Percentiles rank a stretch among this genome's conserved stretches.
Evolutionary conservation across 2,113 vertebrate species (phyloP).

Genomic region (Megaptera novaeangliae): DNA sequence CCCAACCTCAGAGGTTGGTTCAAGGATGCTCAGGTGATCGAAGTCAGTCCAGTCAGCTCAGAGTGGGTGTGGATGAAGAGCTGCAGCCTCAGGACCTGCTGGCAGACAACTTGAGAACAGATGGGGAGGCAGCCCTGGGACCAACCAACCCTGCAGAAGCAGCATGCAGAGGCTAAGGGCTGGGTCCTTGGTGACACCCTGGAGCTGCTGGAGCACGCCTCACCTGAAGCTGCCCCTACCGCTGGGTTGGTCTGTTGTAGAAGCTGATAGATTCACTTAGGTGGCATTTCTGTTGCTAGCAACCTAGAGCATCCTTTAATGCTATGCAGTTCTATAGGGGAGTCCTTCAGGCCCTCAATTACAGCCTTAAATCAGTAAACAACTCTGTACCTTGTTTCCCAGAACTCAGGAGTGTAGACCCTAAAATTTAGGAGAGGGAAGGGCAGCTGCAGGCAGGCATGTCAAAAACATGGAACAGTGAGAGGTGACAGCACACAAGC

Average conservation of each 20-base stretch:
- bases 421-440: neutral
- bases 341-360: neutral
- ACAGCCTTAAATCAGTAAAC: neutral
- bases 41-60: neutral
- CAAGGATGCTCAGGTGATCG: neutral
- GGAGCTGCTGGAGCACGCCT: accelerated
- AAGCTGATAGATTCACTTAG: neutral
- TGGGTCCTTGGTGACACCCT: accelerated
- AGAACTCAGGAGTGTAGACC: neutral
- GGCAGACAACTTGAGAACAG: accelerated
- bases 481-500: accelerated
- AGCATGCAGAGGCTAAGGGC: neutral
- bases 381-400: neutral
- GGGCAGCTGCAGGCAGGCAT: neutral
- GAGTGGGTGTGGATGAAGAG: neutral
- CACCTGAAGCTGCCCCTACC: neutral
- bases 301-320: neutral
- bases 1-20: neutral
- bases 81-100: accelerated
- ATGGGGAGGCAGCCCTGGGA: neutral
- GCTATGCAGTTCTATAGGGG: accelerated
- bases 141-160: neutral
- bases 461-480: accelerated
- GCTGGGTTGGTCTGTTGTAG: accelerated
- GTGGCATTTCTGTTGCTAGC: accelerated